Evolutionary conservation across 2,888 invertebrate species (phyloP), one percentile per base, ranked within the genome.

Genomic region (Phaonia tiefii): DNA sequence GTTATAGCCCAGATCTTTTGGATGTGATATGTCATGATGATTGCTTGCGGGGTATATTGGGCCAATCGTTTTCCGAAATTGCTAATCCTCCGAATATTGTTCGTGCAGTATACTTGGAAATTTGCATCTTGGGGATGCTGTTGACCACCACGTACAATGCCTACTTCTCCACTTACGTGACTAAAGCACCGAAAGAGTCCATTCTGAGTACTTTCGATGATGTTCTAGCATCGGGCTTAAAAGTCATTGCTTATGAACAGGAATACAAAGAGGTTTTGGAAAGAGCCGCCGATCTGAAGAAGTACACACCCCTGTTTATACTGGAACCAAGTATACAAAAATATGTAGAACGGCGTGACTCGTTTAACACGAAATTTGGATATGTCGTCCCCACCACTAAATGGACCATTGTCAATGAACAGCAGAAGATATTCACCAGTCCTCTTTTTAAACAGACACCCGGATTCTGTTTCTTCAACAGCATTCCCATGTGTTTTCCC

Each of bases 141-240:
- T 82, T 89, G 2, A 88, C 89, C 3, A 87, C 87, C 3, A 86
- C 87, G 73, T 89, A 88, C 31, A 89, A 88, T 46, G 86, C 89
- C 0, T 87, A 87, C 73, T 88, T 89, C 66, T 87, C 89, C 4
- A 85, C 89, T 0, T 89, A 86, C 71, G 85, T 88, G 8, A 89
- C 87, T 0, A 87, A 84, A n/a, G 83, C 86, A 0, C 89, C 89
- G 0, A 89, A 87, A 49, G 79, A 84, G 39, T 2, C 80, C 1
- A 84, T 85, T 0, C 83, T 85, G 0, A 83, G 70, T 1, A 83
- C 75, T 13, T 88, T 84, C 11, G 88, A 89, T 31, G 89, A 88
- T 65, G 78, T 89, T 0, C 56, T 86, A n/a, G 76, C 77, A 0
- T 87, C 88, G 0, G 80, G 82, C 0, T 5, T 84, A 1, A 87